These are phyloP conservation scores for Minunthozetes semirufus DNA, from an alignment of 2,888 invertebrate genomes.

Conservation along the genomic window DNA sequence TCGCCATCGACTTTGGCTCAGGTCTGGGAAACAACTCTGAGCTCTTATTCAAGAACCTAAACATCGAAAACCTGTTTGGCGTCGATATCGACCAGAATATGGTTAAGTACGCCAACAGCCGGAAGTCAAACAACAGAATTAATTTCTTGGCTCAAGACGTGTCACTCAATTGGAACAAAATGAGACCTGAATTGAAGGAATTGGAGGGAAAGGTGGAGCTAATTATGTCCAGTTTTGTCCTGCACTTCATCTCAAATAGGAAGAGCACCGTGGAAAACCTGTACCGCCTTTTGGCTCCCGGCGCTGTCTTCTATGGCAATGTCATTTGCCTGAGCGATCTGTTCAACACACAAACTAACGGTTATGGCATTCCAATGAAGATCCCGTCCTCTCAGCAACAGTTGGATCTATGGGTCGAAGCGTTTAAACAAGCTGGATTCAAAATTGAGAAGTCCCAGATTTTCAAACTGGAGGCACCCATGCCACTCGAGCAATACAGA, in stretches of 20 bases:
- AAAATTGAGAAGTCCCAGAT: neutral
- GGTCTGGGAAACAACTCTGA: neutral
- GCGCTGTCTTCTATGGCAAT: slow-evolving; percentile 1
- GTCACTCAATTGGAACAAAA: neutral
- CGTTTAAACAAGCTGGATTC: neutral
- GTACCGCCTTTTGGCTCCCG: neutral
- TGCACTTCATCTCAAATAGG: neutral
- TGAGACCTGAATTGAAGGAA: neutral
- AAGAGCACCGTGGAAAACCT: neutral
- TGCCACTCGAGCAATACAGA: neutral
- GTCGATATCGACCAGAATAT: neutral
- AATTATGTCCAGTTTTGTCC: neutral
- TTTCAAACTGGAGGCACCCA: neutral
- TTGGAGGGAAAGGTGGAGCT: neutral
- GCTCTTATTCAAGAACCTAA: neutral
- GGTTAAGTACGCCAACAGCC: neutral
- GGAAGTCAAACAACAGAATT: neutral
- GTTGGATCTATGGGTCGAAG: neutral
- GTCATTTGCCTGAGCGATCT: neutral
- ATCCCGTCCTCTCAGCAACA: neutral
- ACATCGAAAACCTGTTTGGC: neutral
- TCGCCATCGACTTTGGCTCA: neutral
- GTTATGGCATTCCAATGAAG: neutral
- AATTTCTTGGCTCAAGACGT: neutral
- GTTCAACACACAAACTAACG: neutral